These are phyloP conservation scores for Silvanus unidentatus DNA, from an alignment of 2,888 invertebrate genomes.

Conservation along the genomic window DNA sequence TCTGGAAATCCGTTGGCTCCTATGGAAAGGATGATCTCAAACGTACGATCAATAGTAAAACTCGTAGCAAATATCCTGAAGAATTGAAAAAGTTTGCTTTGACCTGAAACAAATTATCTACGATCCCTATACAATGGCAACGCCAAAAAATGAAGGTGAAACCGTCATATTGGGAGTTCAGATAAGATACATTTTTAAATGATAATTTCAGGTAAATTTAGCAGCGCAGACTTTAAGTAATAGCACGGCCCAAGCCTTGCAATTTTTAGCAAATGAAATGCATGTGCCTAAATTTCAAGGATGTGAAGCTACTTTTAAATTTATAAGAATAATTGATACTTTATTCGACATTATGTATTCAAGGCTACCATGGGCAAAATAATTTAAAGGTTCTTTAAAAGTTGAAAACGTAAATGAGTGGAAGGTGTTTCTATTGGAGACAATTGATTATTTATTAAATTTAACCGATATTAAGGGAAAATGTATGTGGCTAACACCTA, in stretches of 20 bases:
- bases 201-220: constrained; percentile 4
- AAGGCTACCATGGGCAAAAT: neutral
- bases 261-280: neutral
- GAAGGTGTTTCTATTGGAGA: neutral
- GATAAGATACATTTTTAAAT: neutral
- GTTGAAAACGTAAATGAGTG: neutral
- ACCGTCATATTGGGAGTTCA: too few species aligned
- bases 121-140: too few species aligned
- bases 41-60: too few species aligned
- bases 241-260: neutral
- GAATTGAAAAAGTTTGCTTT: too few species aligned
- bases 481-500: too few species aligned
- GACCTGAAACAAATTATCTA: too few species aligned
- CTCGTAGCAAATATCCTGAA: too few species aligned
- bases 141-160: too few species aligned
- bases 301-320: neutral
- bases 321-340: neutral
- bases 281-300: neutral
- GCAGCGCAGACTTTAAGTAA: neutral
- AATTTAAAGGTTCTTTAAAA: neutral
- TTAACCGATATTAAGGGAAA: too few species aligned
- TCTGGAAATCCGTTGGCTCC: too few species aligned
- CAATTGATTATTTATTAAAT: too few species aligned
- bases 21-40: too few species aligned
- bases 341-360: neutral